Percentiles rank a stretch among this genome's conserved stretches.
These are phyloP conservation scores for Threskiornis aethiopicus DNA, from an alignment of 2,797 vertebrate genomes.

Conservation along the genomic window DNA sequence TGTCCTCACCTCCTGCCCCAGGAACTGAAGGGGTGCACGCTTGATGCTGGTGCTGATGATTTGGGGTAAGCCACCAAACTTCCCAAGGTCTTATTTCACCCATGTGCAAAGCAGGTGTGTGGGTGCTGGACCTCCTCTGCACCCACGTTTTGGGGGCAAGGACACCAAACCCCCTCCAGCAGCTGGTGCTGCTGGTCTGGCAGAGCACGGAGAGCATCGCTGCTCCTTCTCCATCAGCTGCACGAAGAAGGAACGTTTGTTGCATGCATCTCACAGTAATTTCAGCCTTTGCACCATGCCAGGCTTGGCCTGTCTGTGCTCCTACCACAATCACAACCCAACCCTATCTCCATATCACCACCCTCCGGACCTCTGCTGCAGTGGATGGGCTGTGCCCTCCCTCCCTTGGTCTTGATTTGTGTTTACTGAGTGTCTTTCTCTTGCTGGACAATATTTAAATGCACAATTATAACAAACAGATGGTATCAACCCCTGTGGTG, in stretches of 20 bases:
- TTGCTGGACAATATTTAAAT: conserved; percentile 12
- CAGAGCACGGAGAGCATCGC: rapidly evolving
- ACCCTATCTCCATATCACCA: not conserved
- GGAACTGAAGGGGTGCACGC: rapidly evolving
- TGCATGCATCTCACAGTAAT: not conserved
- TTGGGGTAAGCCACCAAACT: not conserved
- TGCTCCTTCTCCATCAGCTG: not conserved
- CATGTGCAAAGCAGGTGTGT: not conserved
- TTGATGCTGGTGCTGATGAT: not conserved
- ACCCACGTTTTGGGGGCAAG: not conserved
- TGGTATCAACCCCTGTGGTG: conserved; percentile 55
- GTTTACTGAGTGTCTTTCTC: not conserved
- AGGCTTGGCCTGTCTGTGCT: not conserved
- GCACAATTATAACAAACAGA: conserved; percentile 64
- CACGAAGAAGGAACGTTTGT: not conserved
- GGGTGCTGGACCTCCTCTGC: not conserved
- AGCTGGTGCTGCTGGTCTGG: not conserved
- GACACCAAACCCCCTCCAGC: not conserved
- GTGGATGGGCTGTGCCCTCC: not conserved
- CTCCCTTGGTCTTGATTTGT: not conserved
- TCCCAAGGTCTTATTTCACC: not conserved
- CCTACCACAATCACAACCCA: not conserved
- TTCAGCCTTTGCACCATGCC: not conserved
- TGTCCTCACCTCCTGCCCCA: not conserved
- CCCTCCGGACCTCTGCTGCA: not conserved